A percentile compares a stretch with the other conserved stretches of the same genome.
These are phyloP conservation scores for Rhinolophus sinicus DNA, from an alignment of 2,113 vertebrate genomes.

Conservation along the genomic window DNA sequence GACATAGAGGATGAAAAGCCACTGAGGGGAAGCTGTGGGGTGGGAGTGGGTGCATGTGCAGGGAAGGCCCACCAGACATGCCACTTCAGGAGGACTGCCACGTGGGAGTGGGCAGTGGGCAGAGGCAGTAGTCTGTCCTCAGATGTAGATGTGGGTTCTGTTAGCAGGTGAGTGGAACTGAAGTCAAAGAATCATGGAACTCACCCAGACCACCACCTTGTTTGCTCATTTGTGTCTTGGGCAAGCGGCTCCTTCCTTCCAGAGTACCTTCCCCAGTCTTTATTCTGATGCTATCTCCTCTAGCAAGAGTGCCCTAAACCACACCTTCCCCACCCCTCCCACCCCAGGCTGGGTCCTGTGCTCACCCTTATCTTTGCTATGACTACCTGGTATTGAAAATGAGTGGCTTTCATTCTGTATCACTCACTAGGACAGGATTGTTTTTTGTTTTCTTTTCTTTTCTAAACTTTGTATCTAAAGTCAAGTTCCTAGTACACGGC, in stretches of 20 bases:
- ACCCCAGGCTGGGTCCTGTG: not conserved
- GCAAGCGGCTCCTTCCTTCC: not conserved
- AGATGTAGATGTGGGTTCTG: not conserved
- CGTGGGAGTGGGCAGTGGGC: accelerated
- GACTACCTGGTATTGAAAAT: too few relatives aligned
- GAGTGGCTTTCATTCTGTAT: too few relatives aligned
- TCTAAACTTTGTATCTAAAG: too few relatives aligned
- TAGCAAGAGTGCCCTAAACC: not conserved
- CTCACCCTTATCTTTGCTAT: too few relatives aligned
- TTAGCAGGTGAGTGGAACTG: not conserved
- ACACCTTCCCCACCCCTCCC: not conserved
- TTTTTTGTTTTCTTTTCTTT: too few relatives aligned
- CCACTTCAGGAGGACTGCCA: not conserved
- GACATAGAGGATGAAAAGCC: not conserved
- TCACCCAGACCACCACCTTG: accelerated
- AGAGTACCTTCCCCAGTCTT: not conserved
- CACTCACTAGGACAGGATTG: too few relatives aligned
- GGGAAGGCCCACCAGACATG: not conserved
- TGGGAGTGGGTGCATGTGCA: too few relatives aligned
- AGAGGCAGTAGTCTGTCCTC: accelerated
- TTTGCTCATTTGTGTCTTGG: not conserved
- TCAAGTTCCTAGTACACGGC: too few relatives aligned
- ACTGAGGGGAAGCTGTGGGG: too few relatives aligned
- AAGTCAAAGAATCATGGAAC: not conserved
- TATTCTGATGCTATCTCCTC: not conserved